phyloP scores from a whole-genome alignment of 35 echinoderm and acorn worm genomes.

The Hemicentrotus pulcherrimus region DNA sequence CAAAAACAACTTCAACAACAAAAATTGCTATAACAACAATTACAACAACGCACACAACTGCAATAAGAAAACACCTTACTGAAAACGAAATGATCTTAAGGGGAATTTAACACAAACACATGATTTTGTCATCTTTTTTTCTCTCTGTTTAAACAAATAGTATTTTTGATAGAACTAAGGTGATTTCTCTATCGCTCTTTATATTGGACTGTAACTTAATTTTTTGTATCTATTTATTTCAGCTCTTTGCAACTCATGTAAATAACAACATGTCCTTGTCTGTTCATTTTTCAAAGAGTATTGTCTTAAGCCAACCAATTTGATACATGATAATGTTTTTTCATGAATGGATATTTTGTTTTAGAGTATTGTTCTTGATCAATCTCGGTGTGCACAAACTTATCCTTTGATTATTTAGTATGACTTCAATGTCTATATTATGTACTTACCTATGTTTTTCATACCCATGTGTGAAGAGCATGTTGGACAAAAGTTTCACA shows the following conservation, averaged over 20 bases:
- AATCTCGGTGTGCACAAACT: neutral
- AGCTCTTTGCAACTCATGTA: neutral
- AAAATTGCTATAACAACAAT: too few species aligned
- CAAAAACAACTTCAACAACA: neutral
- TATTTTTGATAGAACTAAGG: neutral
- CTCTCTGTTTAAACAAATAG: neutral
- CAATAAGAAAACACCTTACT: too few species aligned
- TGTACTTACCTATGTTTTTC: neutral
- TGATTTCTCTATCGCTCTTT: neutral
- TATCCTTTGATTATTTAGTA: neutral
- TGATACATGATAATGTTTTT: neutral
- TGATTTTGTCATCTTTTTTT: neutral
- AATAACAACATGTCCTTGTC: neutral
- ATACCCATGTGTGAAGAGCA: neutral
- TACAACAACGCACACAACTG: too few species aligned
- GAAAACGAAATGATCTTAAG: too few species aligned
- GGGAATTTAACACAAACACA: too few species aligned
- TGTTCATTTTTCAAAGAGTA: neutral
- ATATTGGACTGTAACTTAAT: constrained; percentile 13
- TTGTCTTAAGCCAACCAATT: neutral
- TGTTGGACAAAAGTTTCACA: neutral
- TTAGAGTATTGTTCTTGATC: too few species aligned
- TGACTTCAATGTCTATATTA: too few species aligned
- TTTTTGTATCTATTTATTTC: neutral
- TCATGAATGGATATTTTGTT: too few species aligned